Evolutionary conservation across 2,113 vertebrate species (phyloP).

Genomic region (Glaucidium brasilianum): DNA sequence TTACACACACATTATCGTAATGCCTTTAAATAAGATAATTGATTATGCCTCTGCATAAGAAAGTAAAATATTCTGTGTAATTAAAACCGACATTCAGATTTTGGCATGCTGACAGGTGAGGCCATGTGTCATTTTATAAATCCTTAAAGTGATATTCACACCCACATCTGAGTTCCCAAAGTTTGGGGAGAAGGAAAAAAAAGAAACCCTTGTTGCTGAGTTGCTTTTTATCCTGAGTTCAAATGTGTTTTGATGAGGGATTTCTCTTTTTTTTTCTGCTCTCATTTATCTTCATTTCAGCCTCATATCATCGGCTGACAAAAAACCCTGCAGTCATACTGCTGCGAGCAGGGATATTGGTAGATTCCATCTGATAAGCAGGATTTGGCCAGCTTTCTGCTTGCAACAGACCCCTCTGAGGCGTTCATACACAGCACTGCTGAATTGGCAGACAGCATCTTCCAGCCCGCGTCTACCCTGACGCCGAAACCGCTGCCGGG

Average conservation of each 20-base stretch:
- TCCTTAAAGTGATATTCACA: slow-evolving; percentile 68
- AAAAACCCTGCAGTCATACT: neutral
- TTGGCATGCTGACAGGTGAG: slow-evolving; percentile 77
- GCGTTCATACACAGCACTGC: fast-evolving
- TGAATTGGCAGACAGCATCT: neutral
- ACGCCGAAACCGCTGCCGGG: fast-evolving
- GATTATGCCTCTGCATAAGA: slow-evolving; percentile 82
- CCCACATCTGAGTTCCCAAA: slow-evolving; percentile 65
- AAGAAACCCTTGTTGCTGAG: neutral
- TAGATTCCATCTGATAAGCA: neutral
- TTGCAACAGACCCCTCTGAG: neutral
- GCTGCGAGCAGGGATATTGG: neutral
- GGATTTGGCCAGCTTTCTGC: neutral
- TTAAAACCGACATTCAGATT: slow-evolving; percentile 77
- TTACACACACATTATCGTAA: slow-evolving; percentile 81
- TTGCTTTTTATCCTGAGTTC: slow-evolving; percentile 14
- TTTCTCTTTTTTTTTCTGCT: neutral
- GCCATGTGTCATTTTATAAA: slow-evolving; percentile 71
- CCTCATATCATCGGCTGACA: neutral
- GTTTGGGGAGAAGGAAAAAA: slow-evolving; percentile 35
- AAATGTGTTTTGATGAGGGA: neutral
- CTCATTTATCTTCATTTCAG: slow-evolving; percentile 50
- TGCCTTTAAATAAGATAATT: slow-evolving; percentile 84
- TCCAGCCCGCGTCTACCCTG: fast-evolving
- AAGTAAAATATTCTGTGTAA: slow-evolving; percentile 79